A percentile compares a stretch with the other conserved stretches of the same genome.
These are phyloP conservation scores for Archips crataeganus DNA, from an alignment of 2,888 invertebrate genomes.

Conservation along the genomic window DNA sequence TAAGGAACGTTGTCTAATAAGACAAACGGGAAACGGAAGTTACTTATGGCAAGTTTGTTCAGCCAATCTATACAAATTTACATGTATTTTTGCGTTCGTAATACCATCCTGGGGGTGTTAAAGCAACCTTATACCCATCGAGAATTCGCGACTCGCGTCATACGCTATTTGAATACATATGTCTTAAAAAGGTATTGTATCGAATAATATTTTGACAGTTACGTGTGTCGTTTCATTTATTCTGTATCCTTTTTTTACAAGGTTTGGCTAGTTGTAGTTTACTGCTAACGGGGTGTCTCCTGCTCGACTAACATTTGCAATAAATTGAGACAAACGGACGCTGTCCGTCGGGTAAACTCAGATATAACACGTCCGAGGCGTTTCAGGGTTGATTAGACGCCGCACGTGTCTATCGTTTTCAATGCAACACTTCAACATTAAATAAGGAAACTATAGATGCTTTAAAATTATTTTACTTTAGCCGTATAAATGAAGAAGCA, in stretches of 20 bases:
- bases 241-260: neutral
- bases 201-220: slow-evolving; percentile 31
- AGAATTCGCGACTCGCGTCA: slow-evolving; percentile 16
- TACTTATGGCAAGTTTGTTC: neutral
- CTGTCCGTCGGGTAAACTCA: slow-evolving; percentile 18
- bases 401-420: slow-evolving; percentile 1
- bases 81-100: slow-evolving; percentile 10
- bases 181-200: slow-evolving; percentile 18
- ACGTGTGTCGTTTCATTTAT: slow-evolving; percentile 26
- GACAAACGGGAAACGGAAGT: slow-evolving; percentile 7
- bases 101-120: slow-evolving; percentile 17
- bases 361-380: slow-evolving; percentile 30
- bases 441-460: slow-evolving; percentile 1
- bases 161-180: slow-evolving; percentile 13
- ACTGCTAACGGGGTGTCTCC: slow-evolving; percentile 29
- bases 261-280: slow-evolving; percentile 13
- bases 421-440: neutral
- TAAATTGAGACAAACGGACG: slow-evolving; percentile 34
- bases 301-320: slow-evolving; percentile 33
- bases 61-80: slow-evolving; percentile 2
- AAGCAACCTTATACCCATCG: slow-evolving; percentile 19
- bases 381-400: slow-evolving; percentile 29
- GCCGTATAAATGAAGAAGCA: neutral
- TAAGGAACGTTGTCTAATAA: neutral
- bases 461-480: slow-evolving; percentile 1